phyloP scores from a whole-genome alignment of 2,888 invertebrate species.

The Petrolisthes manimaculis region DNA sequence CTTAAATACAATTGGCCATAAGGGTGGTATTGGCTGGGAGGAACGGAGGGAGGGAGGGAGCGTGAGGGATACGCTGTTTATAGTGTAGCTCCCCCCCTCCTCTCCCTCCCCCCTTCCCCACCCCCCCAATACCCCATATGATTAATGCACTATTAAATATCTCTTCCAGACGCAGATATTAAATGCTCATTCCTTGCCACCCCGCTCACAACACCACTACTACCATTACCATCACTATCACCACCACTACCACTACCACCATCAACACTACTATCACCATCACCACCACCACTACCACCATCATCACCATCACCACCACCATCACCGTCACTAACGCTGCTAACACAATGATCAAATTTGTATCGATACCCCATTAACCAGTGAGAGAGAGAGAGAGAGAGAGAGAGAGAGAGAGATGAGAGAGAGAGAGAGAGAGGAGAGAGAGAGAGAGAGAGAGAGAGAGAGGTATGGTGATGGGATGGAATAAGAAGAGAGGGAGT shows the following conservation, averaged over 20 bases:
- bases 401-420: neutral
- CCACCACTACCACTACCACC: no score
- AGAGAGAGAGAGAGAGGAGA: neutral
- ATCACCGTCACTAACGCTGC: no score
- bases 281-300: no score
- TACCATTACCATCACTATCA: neutral
- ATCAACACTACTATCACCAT: no score
- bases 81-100: no score
- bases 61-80: slow-evolving; percentile 17
- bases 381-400: slow-evolving; percentile 16
- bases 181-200: slow-evolving; percentile 31
- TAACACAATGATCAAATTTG: slow-evolving; percentile 56
- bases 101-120: neutral
- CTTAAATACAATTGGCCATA: slow-evolving; percentile 23
- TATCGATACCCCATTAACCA: slow-evolving; percentile 50
- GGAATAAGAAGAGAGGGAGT: neutral
- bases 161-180: slow-evolving; percentile 24
- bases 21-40: slow-evolving; percentile 19
- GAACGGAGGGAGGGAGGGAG: no score
- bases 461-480: neutral
- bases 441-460: neutral
- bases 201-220: neutral
- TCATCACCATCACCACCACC: no score
- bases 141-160: slow-evolving; percentile 55
- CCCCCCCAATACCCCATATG: slow-evolving; percentile 30